Base-by-base conservation (phyloP, 2,888 invertebrate genomes). In the Dugesia japonica region DNA sequence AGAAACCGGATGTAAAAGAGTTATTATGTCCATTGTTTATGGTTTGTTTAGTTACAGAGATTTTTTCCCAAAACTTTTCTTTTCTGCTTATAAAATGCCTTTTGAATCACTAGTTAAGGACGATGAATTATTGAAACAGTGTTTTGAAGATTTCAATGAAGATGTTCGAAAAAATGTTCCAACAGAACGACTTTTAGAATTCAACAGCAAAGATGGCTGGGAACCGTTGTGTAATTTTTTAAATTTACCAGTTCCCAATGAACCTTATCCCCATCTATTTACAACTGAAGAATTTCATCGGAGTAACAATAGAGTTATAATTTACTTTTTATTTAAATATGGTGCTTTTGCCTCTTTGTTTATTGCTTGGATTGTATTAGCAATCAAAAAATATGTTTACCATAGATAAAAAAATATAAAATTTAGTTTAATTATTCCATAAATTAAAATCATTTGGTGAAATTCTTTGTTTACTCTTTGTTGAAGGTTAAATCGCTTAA, bases 191-290 rank as follows among this genome's bases (percentile, higher is more conserved):
- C 56, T 77, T 28, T 28, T 77, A 7, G 27, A 76, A n/a, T 77
- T 77, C n/a, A 71, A 76, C 15, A 42, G 31, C 15, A 74, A 74
- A 33, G 76, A 77, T 17, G 77, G 77, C 1, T 77, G 77, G 77
- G 56, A 77, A 56, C 77, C 77, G 20, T 76, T 77, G 77, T 77
- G 77, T 71, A 26, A 31, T 9, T 77, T 77, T 56, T 42, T 77
- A n/a, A 27, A 28, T 9, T 1, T 76, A 17, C 74, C 75, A 0
- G 74, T 76, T 17, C 77, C 77, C 1, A 56, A 77, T 42, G 75
- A 42, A 17, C 75, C 74, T 15, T 77, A 71, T 77, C 77, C 77
- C 1, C 23, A 27, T 15, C 76, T 75, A 0, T 76, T 76, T 27
- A 28, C 28, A 20, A 28, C 74, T 15, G 76, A 72, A 15, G 76